A percentile compares a stretch with the other conserved stretches of the same genome.
phyloP scores from a whole-genome alignment of 2,888 invertebrate genomes.

The Chymomyza amoena region DNA sequence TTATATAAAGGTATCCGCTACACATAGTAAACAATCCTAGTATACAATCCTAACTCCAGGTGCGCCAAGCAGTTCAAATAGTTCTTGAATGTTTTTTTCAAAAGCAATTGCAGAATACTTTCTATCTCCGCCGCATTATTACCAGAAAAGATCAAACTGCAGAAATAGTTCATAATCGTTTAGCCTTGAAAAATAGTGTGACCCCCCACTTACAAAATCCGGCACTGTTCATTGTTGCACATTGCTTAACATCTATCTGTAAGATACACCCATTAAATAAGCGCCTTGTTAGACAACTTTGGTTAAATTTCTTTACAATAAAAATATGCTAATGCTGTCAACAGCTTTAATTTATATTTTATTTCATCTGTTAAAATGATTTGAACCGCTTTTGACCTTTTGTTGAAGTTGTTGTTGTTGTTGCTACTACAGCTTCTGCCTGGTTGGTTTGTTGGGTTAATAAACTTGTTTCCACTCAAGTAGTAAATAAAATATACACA shows the following conservation, averaged over 20 bases:
- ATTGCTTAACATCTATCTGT: neutral
- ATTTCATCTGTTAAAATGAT: conserved; percentile 25
- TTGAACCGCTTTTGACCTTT: conserved; percentile 33
- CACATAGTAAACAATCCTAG: too few relatives aligned
- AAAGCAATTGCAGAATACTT: too few relatives aligned
- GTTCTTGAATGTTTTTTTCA: too few relatives aligned
- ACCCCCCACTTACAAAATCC: too few relatives aligned
- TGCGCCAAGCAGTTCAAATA: too few relatives aligned
- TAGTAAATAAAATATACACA: conserved; percentile 18
- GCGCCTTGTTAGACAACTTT: neutral
- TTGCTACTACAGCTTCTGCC: conserved; percentile 14
- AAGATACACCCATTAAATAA: neutral
- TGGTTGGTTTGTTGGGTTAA: conserved; percentile 46
- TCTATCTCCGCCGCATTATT: too few relatives aligned
- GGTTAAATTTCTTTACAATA: neutral
- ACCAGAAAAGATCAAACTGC: too few relatives aligned
- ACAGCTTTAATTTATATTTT: conserved; percentile 23
- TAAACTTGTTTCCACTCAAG: conserved; percentile 52
- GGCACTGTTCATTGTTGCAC: neutral
- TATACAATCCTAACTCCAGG: too few relatives aligned
- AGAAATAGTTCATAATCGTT: too few relatives aligned
- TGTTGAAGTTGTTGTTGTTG: conserved; percentile 10
- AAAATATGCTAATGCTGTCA: conserved; percentile 26
- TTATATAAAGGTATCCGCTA: too few relatives aligned
- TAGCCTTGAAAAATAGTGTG: too few relatives aligned